phyloP scores from a whole-genome alignment of 2,888 invertebrate species.

The Diarsia mendica region DNA sequence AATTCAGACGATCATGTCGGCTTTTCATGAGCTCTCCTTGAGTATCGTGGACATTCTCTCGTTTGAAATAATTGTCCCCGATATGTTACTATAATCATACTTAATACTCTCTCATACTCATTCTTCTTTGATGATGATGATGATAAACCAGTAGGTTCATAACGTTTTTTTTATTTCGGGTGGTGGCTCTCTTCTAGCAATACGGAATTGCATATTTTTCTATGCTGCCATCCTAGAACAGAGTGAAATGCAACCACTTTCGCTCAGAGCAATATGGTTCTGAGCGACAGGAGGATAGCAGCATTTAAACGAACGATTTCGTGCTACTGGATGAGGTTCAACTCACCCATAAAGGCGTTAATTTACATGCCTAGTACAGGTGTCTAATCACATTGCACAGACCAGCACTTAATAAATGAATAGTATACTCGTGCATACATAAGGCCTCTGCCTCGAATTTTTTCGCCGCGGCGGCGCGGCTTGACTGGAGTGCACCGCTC shows the following conservation, averaged over 20 bases:
- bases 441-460: no score
- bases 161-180: neutral
- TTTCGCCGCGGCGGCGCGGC: no score
- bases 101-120: neutral
- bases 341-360: neutral
- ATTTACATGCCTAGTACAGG: neutral
- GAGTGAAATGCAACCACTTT: neutral
- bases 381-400: neutral
- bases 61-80: neutral
- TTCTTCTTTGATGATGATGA: neutral
- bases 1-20: neutral
- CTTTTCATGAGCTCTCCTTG: neutral
- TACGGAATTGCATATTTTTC: neutral
- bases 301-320: neutral
- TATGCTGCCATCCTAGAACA: neutral
- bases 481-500: no score
- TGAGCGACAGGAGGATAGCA: neutral
- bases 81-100: neutral
- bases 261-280: neutral
- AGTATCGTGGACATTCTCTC: neutral
- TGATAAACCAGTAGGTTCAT: neutral
- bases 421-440: no score
- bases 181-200: neutral
- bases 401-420: constrained; percentile 8
- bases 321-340: neutral